phyloP scores from a whole-genome alignment of 1,140 invertebrate species.

The Hycleus phaleratus region DNA sequence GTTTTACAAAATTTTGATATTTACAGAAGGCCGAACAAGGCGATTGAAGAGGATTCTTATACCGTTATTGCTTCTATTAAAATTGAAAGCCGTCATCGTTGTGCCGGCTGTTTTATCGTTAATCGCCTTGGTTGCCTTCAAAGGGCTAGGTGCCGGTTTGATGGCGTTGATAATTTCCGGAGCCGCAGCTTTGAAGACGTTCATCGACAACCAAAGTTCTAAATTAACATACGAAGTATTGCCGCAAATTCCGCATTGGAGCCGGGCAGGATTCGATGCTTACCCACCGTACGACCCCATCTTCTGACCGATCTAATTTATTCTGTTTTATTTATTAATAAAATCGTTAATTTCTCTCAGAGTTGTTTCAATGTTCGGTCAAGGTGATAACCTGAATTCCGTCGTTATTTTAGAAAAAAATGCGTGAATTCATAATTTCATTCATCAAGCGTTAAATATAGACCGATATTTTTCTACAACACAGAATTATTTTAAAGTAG shows the following conservation, averaged over 20 bases:
- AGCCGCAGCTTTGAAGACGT: conserved; percentile 45
- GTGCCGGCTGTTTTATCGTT: conserved; percentile 54
- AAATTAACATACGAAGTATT: conserved; percentile 45
- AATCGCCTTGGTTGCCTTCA: conserved; percentile 55
- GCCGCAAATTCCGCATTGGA: conserved; percentile 46
- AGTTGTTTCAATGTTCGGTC: too few species aligned
- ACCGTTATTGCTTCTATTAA: conserved; percentile 53
- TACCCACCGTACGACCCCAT: neutral
- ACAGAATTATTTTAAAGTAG: too few species aligned
- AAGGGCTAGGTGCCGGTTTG: conserved; percentile 55
- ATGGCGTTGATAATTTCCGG: conserved; percentile 53
- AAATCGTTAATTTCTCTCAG: too few species aligned
- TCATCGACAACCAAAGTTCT: conserved; percentile 39
- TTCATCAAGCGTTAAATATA: too few species aligned
- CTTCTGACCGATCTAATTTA: too few species aligned
- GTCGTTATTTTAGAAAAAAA: too few species aligned
- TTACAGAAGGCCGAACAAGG: conserved; percentile 49
- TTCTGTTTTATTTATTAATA: too few species aligned
- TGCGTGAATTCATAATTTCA: too few species aligned
- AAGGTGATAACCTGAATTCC: too few species aligned
- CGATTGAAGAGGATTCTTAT: conserved; percentile 55
- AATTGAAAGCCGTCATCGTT: conserved; percentile 54
- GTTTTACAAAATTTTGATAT: neutral
- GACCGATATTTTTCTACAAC: too few species aligned
- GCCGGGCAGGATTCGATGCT: conserved; percentile 36